phyloP scores from a whole-genome alignment of 1,140 invertebrate species.

The Zaprionus nigranus region DNA sequence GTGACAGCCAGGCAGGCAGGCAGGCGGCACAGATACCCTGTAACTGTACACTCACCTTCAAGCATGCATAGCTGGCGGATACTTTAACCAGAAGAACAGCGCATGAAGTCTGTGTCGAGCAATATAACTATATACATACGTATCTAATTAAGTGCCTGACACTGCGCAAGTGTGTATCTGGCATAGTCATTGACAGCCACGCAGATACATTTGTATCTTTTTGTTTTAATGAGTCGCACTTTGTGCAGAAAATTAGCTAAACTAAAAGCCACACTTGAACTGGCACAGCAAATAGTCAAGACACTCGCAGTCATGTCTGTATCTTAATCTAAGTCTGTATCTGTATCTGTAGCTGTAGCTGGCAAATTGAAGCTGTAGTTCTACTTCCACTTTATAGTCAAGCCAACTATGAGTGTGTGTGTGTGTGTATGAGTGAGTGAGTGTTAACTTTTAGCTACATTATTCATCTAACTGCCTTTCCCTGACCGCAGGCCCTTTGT shows the following conservation, averaged over 20 bases:
- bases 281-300: conserved; percentile 36
- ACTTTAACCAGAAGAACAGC: background rate
- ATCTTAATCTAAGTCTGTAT: conserved; percentile 14
- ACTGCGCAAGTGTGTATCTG: too few relatives aligned
- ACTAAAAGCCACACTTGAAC: conserved; percentile 44
- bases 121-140: too few relatives aligned
- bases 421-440: background rate
- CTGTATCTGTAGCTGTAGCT: background rate
- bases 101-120: background rate
- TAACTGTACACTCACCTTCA: conserved; percentile 1
- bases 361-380: conserved; percentile 15
- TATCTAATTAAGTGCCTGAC: conserved; percentile 2
- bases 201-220: conserved; percentile 41
- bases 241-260: conserved; percentile 38
- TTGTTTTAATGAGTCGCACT: conserved; percentile 32
- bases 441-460: background rate
- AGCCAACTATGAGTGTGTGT: background rate
- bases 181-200: conserved; percentile 4
- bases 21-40: too few relatives aligned
- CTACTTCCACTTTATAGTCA: background rate
- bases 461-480: conserved; percentile 10
- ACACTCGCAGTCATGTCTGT: conserved; percentile 11
- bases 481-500: conserved; percentile 20
- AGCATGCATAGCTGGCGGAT: background rate
- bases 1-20: too few relatives aligned